Percentiles rank a stretch among this genome's conserved stretches.
These are phyloP conservation scores for Phanerotoma sp. DNA, from an alignment of 2,888 invertebrate genomes.

Conservation along the genomic window DNA sequence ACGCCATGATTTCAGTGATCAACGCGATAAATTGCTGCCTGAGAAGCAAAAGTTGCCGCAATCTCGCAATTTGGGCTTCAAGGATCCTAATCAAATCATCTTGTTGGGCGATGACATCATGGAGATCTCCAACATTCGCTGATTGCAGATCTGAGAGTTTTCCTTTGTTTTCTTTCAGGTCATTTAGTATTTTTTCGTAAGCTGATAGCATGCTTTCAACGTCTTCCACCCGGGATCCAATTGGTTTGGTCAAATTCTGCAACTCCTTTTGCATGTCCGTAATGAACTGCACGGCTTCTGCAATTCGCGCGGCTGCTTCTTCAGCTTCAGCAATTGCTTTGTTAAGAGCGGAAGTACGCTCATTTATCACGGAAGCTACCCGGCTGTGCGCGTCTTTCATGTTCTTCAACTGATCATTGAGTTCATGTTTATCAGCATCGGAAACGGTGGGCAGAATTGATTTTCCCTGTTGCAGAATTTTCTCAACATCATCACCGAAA, in stretches of 20 bases:
- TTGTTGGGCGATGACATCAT: slow-evolving; percentile 77
- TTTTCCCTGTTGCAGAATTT: slow-evolving; percentile 78
- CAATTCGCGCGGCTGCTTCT: slow-evolving; percentile 76
- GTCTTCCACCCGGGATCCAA: slow-evolving; percentile 86
- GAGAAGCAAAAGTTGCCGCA: slow-evolving; percentile 75
- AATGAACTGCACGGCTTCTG: slow-evolving; percentile 78
- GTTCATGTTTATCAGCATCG: slow-evolving; percentile 80
- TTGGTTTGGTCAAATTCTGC: slow-evolving; percentile 79
- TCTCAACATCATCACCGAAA: slow-evolving; percentile 71
- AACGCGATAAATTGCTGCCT: slow-evolving; percentile 87
- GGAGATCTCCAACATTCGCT: slow-evolving; percentile 75
- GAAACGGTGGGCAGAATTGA: slow-evolving; percentile 77
- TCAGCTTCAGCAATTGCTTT: slow-evolving; percentile 80
- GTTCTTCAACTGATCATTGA: slow-evolving; percentile 78
- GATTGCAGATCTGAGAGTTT: slow-evolving; percentile 77
- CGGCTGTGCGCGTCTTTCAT: slow-evolving; percentile 77
- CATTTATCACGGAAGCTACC: slow-evolving; percentile 73
- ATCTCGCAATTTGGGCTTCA: slow-evolving; percentile 80
- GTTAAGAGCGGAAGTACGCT: slow-evolving; percentile 71
- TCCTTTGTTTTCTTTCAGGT: slow-evolving; percentile 75
- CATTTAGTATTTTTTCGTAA: slow-evolving; percentile 76
- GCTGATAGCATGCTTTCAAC: slow-evolving; percentile 79
- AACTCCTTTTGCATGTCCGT: slow-evolving; percentile 81
- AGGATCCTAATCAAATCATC: slow-evolving; percentile 83
- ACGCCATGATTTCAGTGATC: slow-evolving; percentile 84